phyloP scores from a whole-genome alignment of 1,140 invertebrate genomes.

The Maniola jurtina region DNA sequence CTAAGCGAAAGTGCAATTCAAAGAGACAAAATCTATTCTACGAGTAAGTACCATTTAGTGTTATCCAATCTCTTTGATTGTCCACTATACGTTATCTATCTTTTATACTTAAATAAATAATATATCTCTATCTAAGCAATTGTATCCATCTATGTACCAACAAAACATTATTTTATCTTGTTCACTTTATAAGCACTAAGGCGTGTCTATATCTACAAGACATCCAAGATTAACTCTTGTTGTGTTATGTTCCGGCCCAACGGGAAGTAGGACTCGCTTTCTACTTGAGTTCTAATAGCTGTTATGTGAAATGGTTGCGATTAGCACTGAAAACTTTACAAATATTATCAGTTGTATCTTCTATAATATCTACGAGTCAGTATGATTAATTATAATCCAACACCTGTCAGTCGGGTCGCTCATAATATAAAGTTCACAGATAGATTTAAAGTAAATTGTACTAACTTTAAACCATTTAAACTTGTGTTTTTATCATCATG shows the following conservation, averaged over 20 bases:
- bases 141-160: constrained; percentile 16
- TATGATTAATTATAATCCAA: neutral
- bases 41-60: constrained; percentile 6
- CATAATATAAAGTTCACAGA: too few relatives aligned
- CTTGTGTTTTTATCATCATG: too few relatives aligned
- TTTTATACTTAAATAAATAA: constrained; percentile 23
- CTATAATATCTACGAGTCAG: neutral
- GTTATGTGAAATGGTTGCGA: constrained; percentile 34
- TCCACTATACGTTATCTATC: constrained; percentile 9
- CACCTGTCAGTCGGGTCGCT: too few relatives aligned
- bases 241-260: constrained; percentile 20
- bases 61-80: constrained; percentile 9
- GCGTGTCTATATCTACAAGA: constrained; percentile 23
- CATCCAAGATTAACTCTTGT: constrained; percentile 22
- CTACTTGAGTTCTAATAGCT: constrained; percentile 36
- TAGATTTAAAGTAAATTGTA: too few relatives aligned
- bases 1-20: constrained; percentile 5
- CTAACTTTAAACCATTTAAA: too few relatives aligned
- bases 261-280: constrained; percentile 44
- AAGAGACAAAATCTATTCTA: neutral
- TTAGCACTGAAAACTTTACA: constrained; percentile 24
- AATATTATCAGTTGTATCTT: constrained; percentile 10
- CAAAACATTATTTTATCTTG: constrained; percentile 25
- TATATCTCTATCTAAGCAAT: constrained; percentile 14
- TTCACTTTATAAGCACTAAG: constrained; percentile 21